Evolutionary conservation across 2,888 invertebrate genomes (phyloP).

Genomic region (Phytoseiulus persimilis): DNA sequence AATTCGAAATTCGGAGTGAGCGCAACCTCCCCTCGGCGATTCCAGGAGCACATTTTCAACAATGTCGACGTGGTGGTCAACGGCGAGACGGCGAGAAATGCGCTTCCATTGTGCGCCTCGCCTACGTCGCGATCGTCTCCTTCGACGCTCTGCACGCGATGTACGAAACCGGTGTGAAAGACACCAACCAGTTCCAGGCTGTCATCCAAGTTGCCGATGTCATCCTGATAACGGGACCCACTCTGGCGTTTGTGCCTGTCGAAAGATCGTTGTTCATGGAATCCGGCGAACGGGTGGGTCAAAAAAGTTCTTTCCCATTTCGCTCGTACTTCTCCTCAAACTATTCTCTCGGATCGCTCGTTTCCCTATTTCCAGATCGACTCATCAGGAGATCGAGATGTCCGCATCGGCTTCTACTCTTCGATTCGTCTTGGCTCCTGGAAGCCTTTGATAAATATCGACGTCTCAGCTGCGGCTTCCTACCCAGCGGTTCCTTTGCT

Average conservation of each 20-base stretch:
- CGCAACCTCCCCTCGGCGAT: no score
- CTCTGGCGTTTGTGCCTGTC: slow-evolving; percentile 41
- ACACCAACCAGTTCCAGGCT: slow-evolving; percentile 40
- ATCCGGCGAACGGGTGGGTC: not conserved
- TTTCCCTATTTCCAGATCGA: slow-evolving; percentile 7
- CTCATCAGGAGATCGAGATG: slow-evolving; percentile 42
- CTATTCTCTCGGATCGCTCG: no score
- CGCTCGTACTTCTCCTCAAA: no score
- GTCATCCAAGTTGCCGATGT: slow-evolving; percentile 43
- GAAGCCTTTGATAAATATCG: slow-evolving; percentile 43
- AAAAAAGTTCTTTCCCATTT: not conserved
- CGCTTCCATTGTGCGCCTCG: not conserved
- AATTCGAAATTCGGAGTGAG: no score
- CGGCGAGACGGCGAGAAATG: not conserved
- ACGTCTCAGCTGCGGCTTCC: slow-evolving; percentile 43
- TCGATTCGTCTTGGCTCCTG: slow-evolving; percentile 43
- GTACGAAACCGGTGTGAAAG: not conserved
- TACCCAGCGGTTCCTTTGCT: slow-evolving; percentile 41
- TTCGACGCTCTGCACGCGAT: not conserved
- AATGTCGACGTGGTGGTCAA: slow-evolving; percentile 9
- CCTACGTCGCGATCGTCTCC: not conserved
- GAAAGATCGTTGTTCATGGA: slow-evolving; percentile 43
- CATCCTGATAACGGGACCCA: slow-evolving; percentile 42
- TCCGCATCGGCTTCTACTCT: slow-evolving; percentile 44
- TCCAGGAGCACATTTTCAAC: slow-evolving; percentile 13